Conservation (phyloP, 2,797 vertebrate genomes). For the Pantherophis vulpinus region DNA sequence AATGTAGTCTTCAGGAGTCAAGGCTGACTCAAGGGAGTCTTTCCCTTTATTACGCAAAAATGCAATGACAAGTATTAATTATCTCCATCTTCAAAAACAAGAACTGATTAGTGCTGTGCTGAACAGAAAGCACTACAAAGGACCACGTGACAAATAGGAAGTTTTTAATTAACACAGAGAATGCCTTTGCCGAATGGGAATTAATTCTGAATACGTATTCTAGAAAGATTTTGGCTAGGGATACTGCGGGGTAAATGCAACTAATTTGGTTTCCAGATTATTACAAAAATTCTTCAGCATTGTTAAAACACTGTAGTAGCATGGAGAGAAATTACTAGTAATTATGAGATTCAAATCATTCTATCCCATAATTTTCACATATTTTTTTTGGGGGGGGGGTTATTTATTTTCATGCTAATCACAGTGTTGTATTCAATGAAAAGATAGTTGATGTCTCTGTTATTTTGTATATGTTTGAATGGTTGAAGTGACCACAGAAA, state of each 20-base stretch:
- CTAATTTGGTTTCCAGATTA: not conserved
- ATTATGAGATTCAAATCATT: not conserved
- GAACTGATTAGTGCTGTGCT: not conserved
- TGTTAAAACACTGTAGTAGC: not conserved
- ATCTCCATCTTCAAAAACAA: not conserved
- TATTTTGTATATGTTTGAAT: not conserved
- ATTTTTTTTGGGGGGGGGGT: not conserved
- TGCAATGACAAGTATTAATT: not conserved
- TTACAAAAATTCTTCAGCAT: not conserved
- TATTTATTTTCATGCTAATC: not conserved
- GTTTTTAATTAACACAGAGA: not conserved
- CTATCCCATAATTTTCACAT: not conserved
- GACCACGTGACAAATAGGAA: not conserved
- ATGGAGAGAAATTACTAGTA: not conserved
- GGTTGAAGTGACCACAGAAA: not conserved
- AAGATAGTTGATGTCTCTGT: not conserved
- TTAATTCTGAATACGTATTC: not conserved
- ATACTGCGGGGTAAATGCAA: not conserved
- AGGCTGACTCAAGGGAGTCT: not conserved
- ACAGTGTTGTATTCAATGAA: not conserved
- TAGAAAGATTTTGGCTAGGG: not conserved
- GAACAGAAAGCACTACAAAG: not conserved
- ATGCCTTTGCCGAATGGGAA: not conserved
- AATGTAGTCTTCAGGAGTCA: not conserved
- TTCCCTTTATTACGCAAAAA: not conserved